Base-by-base conservation (phyloP, 2,888 invertebrate genomes). In the Euspilapteryx auroguttella region DNA sequence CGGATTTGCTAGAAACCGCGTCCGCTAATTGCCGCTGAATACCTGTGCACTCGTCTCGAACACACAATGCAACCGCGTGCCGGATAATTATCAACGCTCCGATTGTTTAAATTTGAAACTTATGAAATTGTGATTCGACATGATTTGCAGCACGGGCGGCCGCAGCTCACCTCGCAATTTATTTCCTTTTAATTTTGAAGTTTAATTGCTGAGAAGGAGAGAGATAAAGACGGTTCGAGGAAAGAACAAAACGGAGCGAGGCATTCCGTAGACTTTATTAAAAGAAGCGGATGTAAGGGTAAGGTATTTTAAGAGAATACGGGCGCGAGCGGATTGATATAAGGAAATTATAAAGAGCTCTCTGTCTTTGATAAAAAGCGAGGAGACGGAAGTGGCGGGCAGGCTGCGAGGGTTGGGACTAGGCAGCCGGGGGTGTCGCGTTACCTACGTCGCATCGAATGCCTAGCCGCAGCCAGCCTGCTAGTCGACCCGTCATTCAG, bases 261-360 rank as follows among this genome's bases (percentile, higher is more conserved):
- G 55, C 65, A 71, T 71, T 68, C 71, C 69, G 49, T 49, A 51
- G 55, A 62, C 49, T 57, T 63, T 71, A 73, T 71, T 73, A 71
- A 68, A 73, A 73, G 75, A 66, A 73, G 59, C 75, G 75, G 75
- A 75, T 73, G 75, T 53, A 48, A n/a, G 59, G 71, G 73, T 65
- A 65, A 69, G 57, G 75, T 73, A 75, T 75, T 75, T 75, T 75
- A 66, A 73, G 73, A 66, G 68, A 61, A 58, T 63, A 53, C 49
- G 59, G 64, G 49, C 64, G 58, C 55, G 62, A 63, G 68, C 58
- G 63, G 64, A 65, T 63, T 55, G 59, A 50, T 58, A 73, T 73
- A 66, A 75, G 73, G 73, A 75, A 68, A 73, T 73, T 69, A 71
- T 68, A 55, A 69, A 71, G 71, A 64, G 69, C 69, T 53, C 64